Base-by-base conservation (phyloP, 2,113 vertebrate species). In the Mohoua ochrocephala region DNA sequence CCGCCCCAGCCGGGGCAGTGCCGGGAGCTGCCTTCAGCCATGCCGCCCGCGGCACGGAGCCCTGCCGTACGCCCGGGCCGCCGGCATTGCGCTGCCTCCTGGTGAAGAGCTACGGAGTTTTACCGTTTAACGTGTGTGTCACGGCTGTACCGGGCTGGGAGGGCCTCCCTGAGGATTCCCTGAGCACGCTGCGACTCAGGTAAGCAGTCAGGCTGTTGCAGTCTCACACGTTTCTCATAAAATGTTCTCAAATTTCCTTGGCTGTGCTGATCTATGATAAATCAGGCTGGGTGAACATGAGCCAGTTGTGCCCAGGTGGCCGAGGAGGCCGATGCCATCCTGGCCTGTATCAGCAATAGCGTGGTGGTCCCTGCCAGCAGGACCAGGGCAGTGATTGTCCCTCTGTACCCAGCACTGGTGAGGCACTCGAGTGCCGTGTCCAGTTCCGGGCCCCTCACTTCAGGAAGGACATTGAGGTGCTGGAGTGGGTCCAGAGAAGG, bases 191-290 rank as follows among this genome's bases (percentile, higher is more conserved):
- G 78, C 8, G 9, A 19, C 3, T 7, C 3, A 1, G 76, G 75
- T 53, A 41, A 75, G 83, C 31, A 1, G 26, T 5, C 35, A 5
- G 47, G 22, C 28, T 15, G n/a, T 4, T 12, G 47, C 39, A 2
- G 19, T 4, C 31, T 10, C 4, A 2, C 0, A 9, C 2, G 0
- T 3, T 28, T 39, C 33, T 64, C 12, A 0, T 8, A 6, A 24
- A 11, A 2, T 0, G 11, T 11, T 30, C 1, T 20, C 11, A 1
- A 7, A 5, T 3, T 21, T 33, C 12, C 31, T 33, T 6, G 3
- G 8, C 17, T 14, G 8, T 4, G 16, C 37, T n/a, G 2, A 2
- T 3, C 14, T 27, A 0, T 6, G 67, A 1, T 41, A 27, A 50
- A 4, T 28, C 42, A 16, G 50, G 27, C 8, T 15, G 42, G 10